phyloP scores from a whole-genome alignment of 2,888 invertebrate species.

The Trypoxylon attenuatum region DNA sequence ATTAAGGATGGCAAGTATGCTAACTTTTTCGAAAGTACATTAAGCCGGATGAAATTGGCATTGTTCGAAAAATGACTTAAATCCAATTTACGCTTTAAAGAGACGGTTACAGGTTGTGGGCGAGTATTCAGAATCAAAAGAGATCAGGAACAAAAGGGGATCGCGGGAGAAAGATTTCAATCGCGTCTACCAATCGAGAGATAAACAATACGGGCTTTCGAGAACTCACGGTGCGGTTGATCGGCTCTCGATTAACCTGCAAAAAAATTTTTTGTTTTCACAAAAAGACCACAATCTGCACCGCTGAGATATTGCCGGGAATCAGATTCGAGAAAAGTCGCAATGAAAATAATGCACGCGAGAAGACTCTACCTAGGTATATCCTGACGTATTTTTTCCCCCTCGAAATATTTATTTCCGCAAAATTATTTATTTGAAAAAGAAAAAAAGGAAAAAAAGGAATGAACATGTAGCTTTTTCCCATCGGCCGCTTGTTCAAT shows the following conservation, averaged over 20 bases:
- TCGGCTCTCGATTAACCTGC: constrained; percentile 65
- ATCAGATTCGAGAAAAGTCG: constrained; percentile 14
- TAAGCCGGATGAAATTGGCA: constrained; percentile 29
- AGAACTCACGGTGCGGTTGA: constrained; percentile 63
- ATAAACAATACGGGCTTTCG: constrained; percentile 62
- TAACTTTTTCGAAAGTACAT: constrained; percentile 4
- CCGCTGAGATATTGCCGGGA: constrained; percentile 28
- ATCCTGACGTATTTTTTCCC: too few species aligned
- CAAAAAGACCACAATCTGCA: constrained; percentile 15
- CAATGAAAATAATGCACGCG: constrained; percentile 10
- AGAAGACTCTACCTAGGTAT: too few species aligned
- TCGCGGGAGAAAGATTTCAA: constrained; percentile 63
- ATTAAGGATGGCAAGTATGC: neutral
- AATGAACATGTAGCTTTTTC: too few species aligned
- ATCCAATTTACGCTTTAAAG: constrained; percentile 38
- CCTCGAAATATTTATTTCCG: neutral
- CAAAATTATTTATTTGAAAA: too few species aligned
- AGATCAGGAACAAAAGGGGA: constrained; percentile 41
- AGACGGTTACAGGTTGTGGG: constrained; percentile 47
- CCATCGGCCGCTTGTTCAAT: too few species aligned
- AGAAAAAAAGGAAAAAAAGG: too few species aligned
- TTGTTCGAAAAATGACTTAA: constrained; percentile 18
- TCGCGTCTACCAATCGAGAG: constrained; percentile 64
- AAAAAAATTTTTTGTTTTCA: neutral
- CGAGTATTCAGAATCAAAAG: constrained; percentile 49